phyloP scores from a whole-genome alignment of 2,888 invertebrate genomes.

The Hirtodrosophila alboralis region DNA sequence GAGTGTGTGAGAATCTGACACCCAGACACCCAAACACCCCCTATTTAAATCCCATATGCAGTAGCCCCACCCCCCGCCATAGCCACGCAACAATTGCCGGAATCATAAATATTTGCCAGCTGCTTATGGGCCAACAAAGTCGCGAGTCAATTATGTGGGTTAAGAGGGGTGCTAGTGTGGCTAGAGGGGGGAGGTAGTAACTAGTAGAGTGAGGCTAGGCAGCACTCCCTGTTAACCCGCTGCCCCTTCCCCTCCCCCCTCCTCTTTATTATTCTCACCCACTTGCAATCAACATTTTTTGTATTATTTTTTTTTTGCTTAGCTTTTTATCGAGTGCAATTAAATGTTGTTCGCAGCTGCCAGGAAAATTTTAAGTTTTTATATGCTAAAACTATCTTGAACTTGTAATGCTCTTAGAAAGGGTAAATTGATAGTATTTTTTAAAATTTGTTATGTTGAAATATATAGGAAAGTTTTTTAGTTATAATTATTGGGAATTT shows the following conservation, averaged over 20 bases:
- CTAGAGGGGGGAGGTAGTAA: too few relatives aligned
- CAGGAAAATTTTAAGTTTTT: slow-evolving; percentile 24
- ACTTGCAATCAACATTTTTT: slow-evolving; percentile 49
- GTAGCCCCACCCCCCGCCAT: not conserved
- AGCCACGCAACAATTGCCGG: slow-evolving; percentile 31
- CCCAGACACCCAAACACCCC: slow-evolving; percentile 10
- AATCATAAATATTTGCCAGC: slow-evolving; percentile 53
- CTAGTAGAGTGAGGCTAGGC: slow-evolving; percentile 8
- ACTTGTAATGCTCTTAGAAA: not conserved
- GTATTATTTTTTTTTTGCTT: slow-evolving; percentile 43
- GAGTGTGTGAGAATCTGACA: slow-evolving; percentile 22
- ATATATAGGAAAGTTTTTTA: too few relatives aligned
- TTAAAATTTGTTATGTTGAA: too few relatives aligned
- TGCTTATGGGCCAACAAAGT: slow-evolving; percentile 45
- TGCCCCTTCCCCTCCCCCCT: not conserved
- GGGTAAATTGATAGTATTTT: too few relatives aligned
- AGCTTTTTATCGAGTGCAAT: slow-evolving; percentile 54
- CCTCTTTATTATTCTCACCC: slow-evolving; percentile 7
- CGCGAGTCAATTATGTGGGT: slow-evolving; percentile 30
- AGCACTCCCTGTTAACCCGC: slow-evolving; percentile 2
- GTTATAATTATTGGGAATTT: too few relatives aligned
- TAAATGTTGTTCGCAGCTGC: slow-evolving; percentile 30
- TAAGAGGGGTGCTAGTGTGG: too few relatives aligned
- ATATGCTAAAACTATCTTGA: not conserved
- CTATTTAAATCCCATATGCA: slow-evolving; percentile 2